phyloP scores from a whole-genome alignment of 1,140 invertebrate genomes.

The Cheumatopsyche charites region DNA sequence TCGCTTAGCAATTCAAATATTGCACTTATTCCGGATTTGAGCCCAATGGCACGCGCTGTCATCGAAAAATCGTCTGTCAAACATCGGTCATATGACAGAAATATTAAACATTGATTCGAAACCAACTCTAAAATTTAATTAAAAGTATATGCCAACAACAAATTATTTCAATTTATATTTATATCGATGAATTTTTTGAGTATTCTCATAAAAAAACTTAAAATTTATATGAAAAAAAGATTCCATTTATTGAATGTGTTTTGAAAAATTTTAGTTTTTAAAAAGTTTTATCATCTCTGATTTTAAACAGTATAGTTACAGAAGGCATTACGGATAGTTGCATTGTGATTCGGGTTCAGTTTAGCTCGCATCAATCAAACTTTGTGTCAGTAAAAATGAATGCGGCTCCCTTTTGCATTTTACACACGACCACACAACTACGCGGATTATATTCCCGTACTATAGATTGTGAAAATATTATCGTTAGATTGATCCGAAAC shows the following conservation, averaged over 20 bases:
- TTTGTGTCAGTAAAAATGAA: constrained; percentile 43
- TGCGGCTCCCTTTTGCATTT: constrained; percentile 30
- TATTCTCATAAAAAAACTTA: too few relatives aligned
- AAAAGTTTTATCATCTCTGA: neutral
- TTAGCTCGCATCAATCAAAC: constrained; percentile 47
- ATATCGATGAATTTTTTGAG: too few relatives aligned
- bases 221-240: too few relatives aligned
- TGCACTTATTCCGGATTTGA: constrained; percentile 39
- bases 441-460: constrained; percentile 14
- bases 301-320: constrained; percentile 20
- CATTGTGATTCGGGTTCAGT: constrained; percentile 39
- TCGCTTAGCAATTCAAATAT: constrained; percentile 34
- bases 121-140: too few relatives aligned
- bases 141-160: too few relatives aligned
- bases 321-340: constrained; percentile 37
- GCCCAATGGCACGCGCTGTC: constrained; percentile 43
- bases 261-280: too few relatives aligned
- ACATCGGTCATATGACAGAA: constrained; percentile 1
- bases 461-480: constrained; percentile 9
- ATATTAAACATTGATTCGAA: neutral
- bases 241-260: too few relatives aligned
- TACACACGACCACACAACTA: neutral
- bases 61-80: constrained; percentile 25
- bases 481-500: neutral
- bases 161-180: too few relatives aligned